Conservation (phyloP, 2,888 invertebrate species). For the Eledona agricola region DNA sequence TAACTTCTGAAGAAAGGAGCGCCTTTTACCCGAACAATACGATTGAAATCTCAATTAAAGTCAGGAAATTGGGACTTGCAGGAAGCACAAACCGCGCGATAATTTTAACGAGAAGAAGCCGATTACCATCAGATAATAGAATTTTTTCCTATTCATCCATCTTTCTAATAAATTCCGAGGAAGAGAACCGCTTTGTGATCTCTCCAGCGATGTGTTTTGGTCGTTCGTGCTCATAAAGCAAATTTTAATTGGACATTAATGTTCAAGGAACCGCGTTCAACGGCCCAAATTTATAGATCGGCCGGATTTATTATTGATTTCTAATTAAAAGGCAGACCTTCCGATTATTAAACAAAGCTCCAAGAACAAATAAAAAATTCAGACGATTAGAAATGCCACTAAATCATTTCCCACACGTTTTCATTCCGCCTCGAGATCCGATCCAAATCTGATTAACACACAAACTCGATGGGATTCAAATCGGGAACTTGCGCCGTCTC, state of each 20-base stretch:
- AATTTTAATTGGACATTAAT: slow-evolving; percentile 1
- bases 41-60: too few species aligned
- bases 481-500: slow-evolving; percentile 1
- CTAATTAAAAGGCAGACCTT: slow-evolving; percentile 20
- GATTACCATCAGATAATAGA: too few species aligned
- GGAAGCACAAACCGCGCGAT: too few species aligned
- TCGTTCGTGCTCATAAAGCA: not conserved
- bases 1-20: too few species aligned
- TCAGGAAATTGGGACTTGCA: too few species aligned
- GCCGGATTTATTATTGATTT: slow-evolving; percentile 14
- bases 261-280: not conserved
- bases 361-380: slow-evolving; percentile 11
- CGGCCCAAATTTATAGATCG: slow-evolving; percentile 6
- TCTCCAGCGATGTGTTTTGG: too few species aligned
- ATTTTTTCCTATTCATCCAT: too few species aligned
- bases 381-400: slow-evolving; percentile 14
- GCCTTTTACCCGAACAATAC: too few species aligned
- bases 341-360: slow-evolving; percentile 10
- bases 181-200: too few species aligned
- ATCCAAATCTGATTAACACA: slow-evolving; percentile 15
- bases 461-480: not conserved
- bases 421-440: slow-evolving; percentile 18
- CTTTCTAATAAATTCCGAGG: too few species aligned
- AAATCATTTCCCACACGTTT: slow-evolving; percentile 21
- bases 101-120: too few species aligned